phyloP scores from a whole-genome alignment of 92 coral and sea anemone species.

The Umimayanthus chanpuru region DNA sequence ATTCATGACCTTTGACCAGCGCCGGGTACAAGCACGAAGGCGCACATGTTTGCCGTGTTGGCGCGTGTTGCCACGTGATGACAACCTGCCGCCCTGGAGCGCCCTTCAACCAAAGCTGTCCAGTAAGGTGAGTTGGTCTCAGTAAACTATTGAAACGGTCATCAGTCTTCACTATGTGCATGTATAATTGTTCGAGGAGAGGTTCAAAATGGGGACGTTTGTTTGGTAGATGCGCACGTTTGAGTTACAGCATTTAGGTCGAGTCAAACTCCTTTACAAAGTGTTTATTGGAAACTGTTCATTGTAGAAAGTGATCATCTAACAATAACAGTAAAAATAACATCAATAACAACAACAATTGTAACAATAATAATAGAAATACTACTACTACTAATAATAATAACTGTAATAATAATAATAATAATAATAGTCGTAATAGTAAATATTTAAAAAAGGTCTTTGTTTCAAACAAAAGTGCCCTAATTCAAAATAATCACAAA shows the following conservation, averaged over 20 bases:
- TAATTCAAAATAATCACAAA: too few relatives aligned
- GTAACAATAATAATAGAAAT: neutral
- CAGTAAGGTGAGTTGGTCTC: slow-evolving; percentile 22
- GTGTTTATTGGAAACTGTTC: neutral
- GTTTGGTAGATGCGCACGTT: too few relatives aligned
- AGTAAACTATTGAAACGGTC: too few relatives aligned
- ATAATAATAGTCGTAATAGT: neutral
- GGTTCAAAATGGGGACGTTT: too few relatives aligned
- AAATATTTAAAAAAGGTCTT: neutral
- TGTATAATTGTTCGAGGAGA: too few relatives aligned
- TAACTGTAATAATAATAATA: neutral
- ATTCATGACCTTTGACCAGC: slow-evolving; percentile 54
- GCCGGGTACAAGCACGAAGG: slow-evolving; percentile 53
- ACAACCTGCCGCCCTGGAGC: neutral
- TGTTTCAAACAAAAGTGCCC: too few relatives aligned
- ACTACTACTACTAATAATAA: neutral
- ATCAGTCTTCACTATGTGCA: neutral
- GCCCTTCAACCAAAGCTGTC: slow-evolving; percentile 14
- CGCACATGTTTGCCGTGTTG: slow-evolving; percentile 54
- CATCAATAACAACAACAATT: neutral
- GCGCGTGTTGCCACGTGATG: neutral
- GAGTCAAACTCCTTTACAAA: neutral
- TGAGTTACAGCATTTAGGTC: neutral
- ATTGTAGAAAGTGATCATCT: neutral
- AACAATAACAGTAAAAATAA: neutral